These are phyloP conservation scores for Diloba caeruleocephala DNA, from an alignment of 2,888 invertebrate species.

Conservation along the genomic window DNA sequence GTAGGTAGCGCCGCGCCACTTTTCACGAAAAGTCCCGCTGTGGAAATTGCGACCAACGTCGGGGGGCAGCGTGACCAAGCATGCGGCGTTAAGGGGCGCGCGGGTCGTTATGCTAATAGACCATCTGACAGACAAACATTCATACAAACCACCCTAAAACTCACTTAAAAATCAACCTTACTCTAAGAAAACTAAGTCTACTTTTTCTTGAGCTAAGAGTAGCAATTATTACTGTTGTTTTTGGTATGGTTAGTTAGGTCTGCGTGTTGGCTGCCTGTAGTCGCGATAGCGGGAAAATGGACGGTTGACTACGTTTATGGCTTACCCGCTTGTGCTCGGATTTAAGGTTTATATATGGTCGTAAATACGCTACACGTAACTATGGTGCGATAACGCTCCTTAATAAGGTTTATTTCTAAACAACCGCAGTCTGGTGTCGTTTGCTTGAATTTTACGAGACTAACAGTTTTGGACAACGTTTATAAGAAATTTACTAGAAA, in stretches of 20 bases:
- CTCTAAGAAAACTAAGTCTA: not conserved
- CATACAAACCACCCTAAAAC: conserved; percentile 15
- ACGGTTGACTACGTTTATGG: conserved; percentile 88
- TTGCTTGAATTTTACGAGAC: conserved; percentile 62
- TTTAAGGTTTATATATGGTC: conserved; percentile 80
- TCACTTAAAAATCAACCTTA: conserved; percentile 51
- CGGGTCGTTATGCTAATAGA: conserved; percentile 87
- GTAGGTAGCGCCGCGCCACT: conserved; percentile 69
- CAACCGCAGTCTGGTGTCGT: conserved; percentile 67
- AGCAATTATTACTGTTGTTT: conserved; percentile 51
- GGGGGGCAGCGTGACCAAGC: conserved; percentile 88
- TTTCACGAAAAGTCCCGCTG: conserved; percentile 78
- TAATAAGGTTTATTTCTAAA: conserved; percentile 81
- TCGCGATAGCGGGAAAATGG: conserved; percentile 86
- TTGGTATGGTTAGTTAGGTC: conserved; percentile 53
- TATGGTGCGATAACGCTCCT: conserved; percentile 75
- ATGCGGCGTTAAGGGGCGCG: conserved; percentile 87
- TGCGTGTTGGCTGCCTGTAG: conserved; percentile 83
- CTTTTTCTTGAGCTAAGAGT: not conserved
- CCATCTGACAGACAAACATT: conserved; percentile 52
- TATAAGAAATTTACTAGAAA: conserved; percentile 47
- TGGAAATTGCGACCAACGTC: conserved; percentile 86
- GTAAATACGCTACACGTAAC: conserved; percentile 78
- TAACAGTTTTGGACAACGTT: conserved; percentile 51
- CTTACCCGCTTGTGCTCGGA: conserved; percentile 79